Evolutionary conservation across 2,888 invertebrate genomes (phyloP), one percentile per base, ranked within the genome.

Genomic region (Philopedon plagiatum): DNA sequence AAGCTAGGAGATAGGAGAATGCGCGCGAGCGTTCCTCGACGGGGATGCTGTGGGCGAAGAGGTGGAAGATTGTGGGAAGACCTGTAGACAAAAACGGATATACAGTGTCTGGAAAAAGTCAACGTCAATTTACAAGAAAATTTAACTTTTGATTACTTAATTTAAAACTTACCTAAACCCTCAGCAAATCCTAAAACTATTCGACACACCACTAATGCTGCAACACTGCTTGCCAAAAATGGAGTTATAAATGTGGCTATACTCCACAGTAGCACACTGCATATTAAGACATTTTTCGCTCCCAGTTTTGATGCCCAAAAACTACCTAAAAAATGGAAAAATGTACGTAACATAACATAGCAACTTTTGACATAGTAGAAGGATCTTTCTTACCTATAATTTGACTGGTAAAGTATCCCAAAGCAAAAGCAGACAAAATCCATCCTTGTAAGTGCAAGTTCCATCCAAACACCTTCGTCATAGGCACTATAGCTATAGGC

Each of bases 361-460:
- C 7, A 18, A 61, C 4, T 21, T 8, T 9, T 34, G 5, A 15
- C 39, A 13, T n/a, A n/a, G n/a, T n/a, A 15, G 37, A n/a, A 39
- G 39, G 5, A n/a, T n/a, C 5, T 21, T 26, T 13, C 65, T 74
- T 79, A 83, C 85, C 85, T 54, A 86, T 76, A 84, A 92, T 90
- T 88, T 92, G 92, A 86, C 92, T 92, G 78, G 91, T 91, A 80
- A 93, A 91, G 81, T 93, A 93, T 29, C 93, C 93, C 74, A 92
- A 90, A 34, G 93, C 91, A 85, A 93, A 93, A 5, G 93, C 91
- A 66, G 92, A 92, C 41, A 92, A 86, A 58, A 93, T 91, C 92
- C 91, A 92, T 60, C 93, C 93, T 81, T 93, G 92, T 81, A 89
- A 89, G 79, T 91, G 90, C 44, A 93, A 83, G 71, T 88, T 89